These are phyloP conservation scores for Acrocephalus arundinaceus DNA, from an alignment of 2,113 vertebrate genomes.

Conservation along the genomic window DNA sequence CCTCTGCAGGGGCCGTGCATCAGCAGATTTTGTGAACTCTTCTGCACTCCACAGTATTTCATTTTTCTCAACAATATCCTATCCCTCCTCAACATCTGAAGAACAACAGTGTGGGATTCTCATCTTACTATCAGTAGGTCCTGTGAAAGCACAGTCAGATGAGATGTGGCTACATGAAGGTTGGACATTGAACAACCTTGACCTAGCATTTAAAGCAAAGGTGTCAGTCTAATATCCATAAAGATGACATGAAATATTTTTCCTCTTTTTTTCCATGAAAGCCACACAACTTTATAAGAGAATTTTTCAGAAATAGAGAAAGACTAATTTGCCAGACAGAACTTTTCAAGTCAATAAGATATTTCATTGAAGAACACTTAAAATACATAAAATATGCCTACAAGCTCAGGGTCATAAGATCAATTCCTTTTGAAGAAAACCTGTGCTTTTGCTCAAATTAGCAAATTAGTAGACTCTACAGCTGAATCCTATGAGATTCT, in stretches of 20 bases:
- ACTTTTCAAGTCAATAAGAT: neutral
- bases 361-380: neutral
- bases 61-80: neutral
- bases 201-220: neutral
- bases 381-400: neutral
- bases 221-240: neutral
- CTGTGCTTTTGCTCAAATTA: neutral
- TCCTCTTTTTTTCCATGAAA: neutral
- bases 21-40: neutral
- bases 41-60: neutral
- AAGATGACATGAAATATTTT: neutral
- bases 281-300: neutral
- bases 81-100: neutral
- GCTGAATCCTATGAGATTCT: neutral
- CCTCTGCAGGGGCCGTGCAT: neutral
- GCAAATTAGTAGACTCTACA: neutral
- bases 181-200: neutral
- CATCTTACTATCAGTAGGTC: neutral
- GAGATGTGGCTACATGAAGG: neutral
- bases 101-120: neutral
- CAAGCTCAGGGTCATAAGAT: neutral
- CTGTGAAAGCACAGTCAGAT: neutral
- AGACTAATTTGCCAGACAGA: neutral
- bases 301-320: neutral
- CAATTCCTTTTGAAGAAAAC: neutral